phyloP scores from a whole-genome alignment of 2,113 vertebrate genomes.

The Xiphias gladius region DNA sequence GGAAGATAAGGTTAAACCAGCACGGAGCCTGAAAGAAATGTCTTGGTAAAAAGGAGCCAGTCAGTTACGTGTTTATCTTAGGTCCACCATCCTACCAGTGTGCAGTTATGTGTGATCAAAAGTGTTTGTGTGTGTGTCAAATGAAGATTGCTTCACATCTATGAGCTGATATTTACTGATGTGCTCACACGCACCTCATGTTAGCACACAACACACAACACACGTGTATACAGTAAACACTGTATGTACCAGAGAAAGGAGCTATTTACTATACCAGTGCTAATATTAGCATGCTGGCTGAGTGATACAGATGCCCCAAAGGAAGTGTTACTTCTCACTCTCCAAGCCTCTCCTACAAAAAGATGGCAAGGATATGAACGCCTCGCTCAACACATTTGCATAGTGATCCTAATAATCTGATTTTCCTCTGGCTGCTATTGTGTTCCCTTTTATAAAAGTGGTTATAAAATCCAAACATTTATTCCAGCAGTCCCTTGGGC shows the following conservation, averaged over 20 bases:
- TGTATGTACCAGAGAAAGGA: neutral
- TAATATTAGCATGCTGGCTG: slow-evolving; percentile 54
- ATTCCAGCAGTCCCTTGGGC: slow-evolving; percentile 63
- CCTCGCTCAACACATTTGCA: slow-evolving; percentile 70
- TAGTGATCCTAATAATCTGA: slow-evolving; percentile 78
- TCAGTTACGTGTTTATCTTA: neutral
- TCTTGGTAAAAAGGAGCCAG: too few relatives aligned
- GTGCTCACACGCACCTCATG: neutral
- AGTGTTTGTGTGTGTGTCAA: neutral
- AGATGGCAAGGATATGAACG: slow-evolving; percentile 59
- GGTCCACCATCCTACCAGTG: neutral
- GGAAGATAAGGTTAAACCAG: neutral
- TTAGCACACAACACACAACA: slow-evolving; percentile 1
- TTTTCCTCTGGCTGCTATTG: slow-evolving; percentile 75
- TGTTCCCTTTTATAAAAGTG: slow-evolving; percentile 75
- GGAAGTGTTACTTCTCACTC: slow-evolving; percentile 61
- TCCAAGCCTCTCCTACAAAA: slow-evolving; percentile 51
- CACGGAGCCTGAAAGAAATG: neutral
- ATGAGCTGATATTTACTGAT: slow-evolving; percentile 12
- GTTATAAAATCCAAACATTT: slow-evolving; percentile 66
- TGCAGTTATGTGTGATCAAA: too few relatives aligned
- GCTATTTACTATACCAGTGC: slow-evolving; percentile 42
- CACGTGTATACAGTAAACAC: neutral
- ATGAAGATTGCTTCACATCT: neutral
- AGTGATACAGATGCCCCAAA: slow-evolving; percentile 64